phyloP scores from a whole-genome alignment of 2,888 invertebrate genomes.

The Horisme vitalbata region DNA sequence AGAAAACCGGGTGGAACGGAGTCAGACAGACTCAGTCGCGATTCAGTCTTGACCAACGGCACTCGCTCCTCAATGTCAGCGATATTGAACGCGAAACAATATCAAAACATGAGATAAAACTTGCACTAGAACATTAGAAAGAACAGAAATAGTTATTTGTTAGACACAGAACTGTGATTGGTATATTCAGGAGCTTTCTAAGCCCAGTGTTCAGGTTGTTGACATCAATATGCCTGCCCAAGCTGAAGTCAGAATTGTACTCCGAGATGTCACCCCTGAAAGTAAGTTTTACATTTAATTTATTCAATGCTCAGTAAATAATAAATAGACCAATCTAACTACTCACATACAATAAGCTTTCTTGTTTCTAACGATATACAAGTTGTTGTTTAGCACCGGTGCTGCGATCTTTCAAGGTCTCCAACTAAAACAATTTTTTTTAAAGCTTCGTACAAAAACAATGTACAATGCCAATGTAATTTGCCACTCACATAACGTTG shows the following conservation, averaged over 20 bases:
- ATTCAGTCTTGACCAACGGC: slow-evolving; percentile 32
- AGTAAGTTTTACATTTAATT: slow-evolving; percentile 54
- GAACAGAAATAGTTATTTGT: neutral
- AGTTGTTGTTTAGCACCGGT: too few relatives aligned
- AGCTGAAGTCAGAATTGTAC: slow-evolving; percentile 59
- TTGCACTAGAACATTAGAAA: neutral
- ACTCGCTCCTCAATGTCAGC: slow-evolving; percentile 31
- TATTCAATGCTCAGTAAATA: too few relatives aligned
- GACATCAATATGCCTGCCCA: slow-evolving; percentile 66
- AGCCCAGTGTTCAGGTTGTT: slow-evolving; percentile 22
- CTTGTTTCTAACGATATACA: too few relatives aligned
- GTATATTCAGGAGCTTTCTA: slow-evolving; percentile 18
- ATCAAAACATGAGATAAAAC: slow-evolving; percentile 44
- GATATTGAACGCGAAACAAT: slow-evolving; percentile 11
- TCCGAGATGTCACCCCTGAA: slow-evolving; percentile 70
- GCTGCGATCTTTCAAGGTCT: too few relatives aligned
- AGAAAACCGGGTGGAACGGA: slow-evolving; percentile 7
- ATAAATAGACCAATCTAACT: too few relatives aligned
- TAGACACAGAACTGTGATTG: neutral
- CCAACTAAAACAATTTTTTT: too few relatives aligned
- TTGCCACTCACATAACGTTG: too few relatives aligned
- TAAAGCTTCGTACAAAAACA: too few relatives aligned
- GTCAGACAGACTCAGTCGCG: slow-evolving; percentile 34
- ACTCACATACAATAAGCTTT: too few relatives aligned
- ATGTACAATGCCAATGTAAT: too few relatives aligned